Evolutionary conservation across 53 echinoderm and acorn worm species (phyloP).

Genomic region (Mesocentrotus franciscanus): DNA sequence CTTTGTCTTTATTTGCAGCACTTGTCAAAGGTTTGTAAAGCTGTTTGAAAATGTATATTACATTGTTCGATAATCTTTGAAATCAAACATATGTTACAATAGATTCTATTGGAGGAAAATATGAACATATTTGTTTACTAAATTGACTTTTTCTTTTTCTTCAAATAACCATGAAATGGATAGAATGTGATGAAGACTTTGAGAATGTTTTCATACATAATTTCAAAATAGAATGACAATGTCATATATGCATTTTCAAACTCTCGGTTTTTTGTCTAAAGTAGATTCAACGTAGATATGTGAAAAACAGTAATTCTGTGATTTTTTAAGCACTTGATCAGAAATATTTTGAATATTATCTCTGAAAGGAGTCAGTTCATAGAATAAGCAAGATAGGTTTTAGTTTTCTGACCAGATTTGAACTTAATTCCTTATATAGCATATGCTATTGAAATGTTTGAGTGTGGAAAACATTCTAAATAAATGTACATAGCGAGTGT

Average conservation of each 20-base stretch:
- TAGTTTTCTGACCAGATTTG: neutral
- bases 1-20: slow-evolving; percentile 37
- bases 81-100: neutral
- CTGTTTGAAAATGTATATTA: neutral
- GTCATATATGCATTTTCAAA: neutral
- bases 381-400: neutral
- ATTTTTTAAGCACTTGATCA: neutral
- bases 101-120: neutral
- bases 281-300: neutral
- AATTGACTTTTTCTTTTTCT: neutral
- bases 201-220: neutral
- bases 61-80: neutral
- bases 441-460: neutral
- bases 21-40: slow-evolving; percentile 1
- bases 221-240: neutral
- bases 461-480: neutral
- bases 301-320: neutral
- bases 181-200: neutral
- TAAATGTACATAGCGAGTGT: too few relatives aligned
- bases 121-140: neutral
- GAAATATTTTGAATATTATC: neutral
- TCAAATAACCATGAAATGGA: neutral
- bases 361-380: neutral
- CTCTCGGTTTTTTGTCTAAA: neutral
- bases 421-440: too few relatives aligned